Evolutionary conservation across 2,113 vertebrate genomes (phyloP), one percentile per base, ranked within the genome.

Genomic region (Lepus europaeus): DNA sequence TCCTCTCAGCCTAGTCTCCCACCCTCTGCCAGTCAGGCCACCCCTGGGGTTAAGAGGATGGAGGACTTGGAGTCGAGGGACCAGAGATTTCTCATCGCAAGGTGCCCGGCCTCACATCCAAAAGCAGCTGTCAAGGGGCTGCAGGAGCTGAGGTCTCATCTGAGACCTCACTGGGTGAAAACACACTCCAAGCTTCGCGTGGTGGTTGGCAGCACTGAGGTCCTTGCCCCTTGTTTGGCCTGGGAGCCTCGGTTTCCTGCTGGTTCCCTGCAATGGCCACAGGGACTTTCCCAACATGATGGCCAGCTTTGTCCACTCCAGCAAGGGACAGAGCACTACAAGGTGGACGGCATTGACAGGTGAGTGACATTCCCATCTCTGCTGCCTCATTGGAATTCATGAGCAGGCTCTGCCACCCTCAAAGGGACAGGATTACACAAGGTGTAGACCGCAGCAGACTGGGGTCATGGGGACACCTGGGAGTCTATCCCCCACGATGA

Each of bases 31-130:
- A 89, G 49, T 31, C 31, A 20, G 1, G 8, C 69, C 56, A 70
- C 93, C 81, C 93, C 88, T 63, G 5, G 11, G 25, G 59, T 17
- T 59, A 23, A 17, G 73, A 73, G 29, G 56, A 25, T 4, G 1
- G 78, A 36, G 1, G 7, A 1, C 0, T 2, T 23, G 3, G 73
- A 39, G 45, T n/a, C 63, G 7, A 36, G 12, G n/a, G 19, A 9
- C 36, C 25, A 53, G 51, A 1, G 25, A 8, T 19, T 53, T 39
- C 70, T 19, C 22, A 29, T 64, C 33, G 25, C 16, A 33, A 70
- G 72, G 29, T 13, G 8, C 22, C 5, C 49, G 90, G 53, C n/a
- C 39, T 81, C 51, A 56, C 22, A 69, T 8, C 56, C 23, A 61
- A 23, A 45, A 56, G 3, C 76, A 29, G 11, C 12, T 16, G 12